Base-by-base conservation (phyloP, 23 tunicate species). In the Botrylloides violaceus region DNA sequence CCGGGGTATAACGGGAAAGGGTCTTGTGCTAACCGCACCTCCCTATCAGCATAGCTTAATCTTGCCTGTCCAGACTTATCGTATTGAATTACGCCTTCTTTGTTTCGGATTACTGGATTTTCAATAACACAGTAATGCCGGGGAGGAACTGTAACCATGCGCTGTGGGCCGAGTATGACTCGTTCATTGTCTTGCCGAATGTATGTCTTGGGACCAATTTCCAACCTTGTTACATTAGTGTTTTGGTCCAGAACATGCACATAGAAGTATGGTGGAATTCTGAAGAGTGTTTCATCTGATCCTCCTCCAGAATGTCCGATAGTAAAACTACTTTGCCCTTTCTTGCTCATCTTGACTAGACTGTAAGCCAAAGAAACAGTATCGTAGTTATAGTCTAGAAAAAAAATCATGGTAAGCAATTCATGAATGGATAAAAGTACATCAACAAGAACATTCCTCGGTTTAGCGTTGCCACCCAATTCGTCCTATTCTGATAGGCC, bases 1-100 rank as follows among this genome's bases (percentile, higher is more conserved):
- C 98, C 98, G 22, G 98, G 98, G 65, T 92, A 92, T 28, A 92
- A 76, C 0, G 98, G 98, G 57, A 92, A 92, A 2, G 92, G 92
- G 33, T 92, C 98, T 75, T 76, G 92, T 0, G 98, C 79, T 24
- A 92, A 64, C 18, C 98, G 76, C 20, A 92, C 71, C 63, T 92
- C 98, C 29, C 58, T 49, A 48, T 92, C 92, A 48, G 92, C 93
- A 66, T 84, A 87, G 26, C 82, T 80, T 20, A 92, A 64, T 59
- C 80, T 84, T 12, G 80, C 92, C 39, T 84, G 87, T n/a, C 98
- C 98, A 56, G 77, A 76, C 15, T 70, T 66, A 59, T 92, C 98
- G 27, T 71, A 65, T 53, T 91, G 84, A n/a, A 92, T 81, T 34
- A 65, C 80, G 35, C 73, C 77, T 50, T 84, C 87, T 58, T 72